Base-by-base conservation (phyloP, 2,113 vertebrate genomes). In the Thinocorus orbignyianus region DNA sequence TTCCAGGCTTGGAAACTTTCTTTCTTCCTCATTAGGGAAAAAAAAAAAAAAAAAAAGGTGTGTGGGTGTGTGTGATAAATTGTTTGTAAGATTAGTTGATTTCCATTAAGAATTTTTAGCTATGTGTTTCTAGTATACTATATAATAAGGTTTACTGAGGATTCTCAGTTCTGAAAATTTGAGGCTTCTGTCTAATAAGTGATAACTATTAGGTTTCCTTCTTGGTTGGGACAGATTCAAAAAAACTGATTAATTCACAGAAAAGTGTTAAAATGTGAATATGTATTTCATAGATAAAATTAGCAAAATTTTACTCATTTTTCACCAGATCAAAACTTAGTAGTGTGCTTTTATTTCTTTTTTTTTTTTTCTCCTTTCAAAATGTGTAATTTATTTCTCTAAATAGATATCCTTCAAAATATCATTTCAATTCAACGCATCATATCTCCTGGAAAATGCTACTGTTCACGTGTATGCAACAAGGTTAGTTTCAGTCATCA, bases 361-460 rank as follows among this genome's bases (percentile, higher is more conserved):
- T 17, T 22, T 26, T 49, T 76, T 62, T 68, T 13, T 61, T 61
- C 19, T 41, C 3, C 26, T 39, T 69, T 86, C 42, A 90, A 66
- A 93, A 60, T 81, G 31, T 69, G 42, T 66, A 23, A 79, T 76
- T 1, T 68, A 16, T 88, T 90, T 96, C 91, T 84, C 91, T 79
- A 90, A 93, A 80, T 96, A 99, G 99, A 98, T 99, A 92, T 94
- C 94, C 15, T 99, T 99, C 90, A 98, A 95, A 86, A 98, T 99
- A 95, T 97, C 97, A 24, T 99, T 99, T 95, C 98, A 99, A 61
- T 98, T 99, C 88, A 99, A 99, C 25, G 97, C 97, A 22, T 97
- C 98, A 0, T 97, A 98, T 77, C 97, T 99, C 68, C 92, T 97
- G 95, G 97, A 98, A 87, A 98, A 98, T 42, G 98, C 98, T 86